phyloP scores from a whole-genome alignment of 2,113 vertebrate species.

The Hoplias malabaricus region DNA sequence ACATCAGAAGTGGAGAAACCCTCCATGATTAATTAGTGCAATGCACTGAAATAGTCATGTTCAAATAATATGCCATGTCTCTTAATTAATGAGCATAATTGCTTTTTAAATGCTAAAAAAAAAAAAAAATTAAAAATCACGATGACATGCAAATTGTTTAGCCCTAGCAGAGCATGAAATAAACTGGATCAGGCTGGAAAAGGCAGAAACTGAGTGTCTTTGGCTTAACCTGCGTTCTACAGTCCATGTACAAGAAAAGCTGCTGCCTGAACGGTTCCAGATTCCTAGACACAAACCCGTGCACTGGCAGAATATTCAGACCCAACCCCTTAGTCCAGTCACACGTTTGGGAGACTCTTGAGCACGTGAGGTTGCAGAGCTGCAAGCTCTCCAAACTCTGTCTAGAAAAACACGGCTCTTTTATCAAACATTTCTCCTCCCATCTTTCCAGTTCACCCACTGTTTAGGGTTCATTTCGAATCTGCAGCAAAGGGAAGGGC shows the following conservation, averaged over 20 bases:
- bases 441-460: not conserved
- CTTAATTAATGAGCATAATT: too few relatives aligned
- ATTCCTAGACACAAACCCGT: slow-evolving; percentile 1
- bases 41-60: too few relatives aligned
- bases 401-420: not conserved
- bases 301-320: not conserved
- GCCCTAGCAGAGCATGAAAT: not conserved
- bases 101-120: too few relatives aligned
- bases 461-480: slow-evolving; percentile 33
- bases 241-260: not conserved
- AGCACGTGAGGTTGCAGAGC: slow-evolving; percentile 57
- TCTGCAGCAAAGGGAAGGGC: slow-evolving; percentile 17
- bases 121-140: too few relatives aligned
- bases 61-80: too few relatives aligned
- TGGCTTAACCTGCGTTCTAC: not conserved
- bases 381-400: not conserved
- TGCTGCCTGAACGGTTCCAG: slow-evolving; percentile 20
- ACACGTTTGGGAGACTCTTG: slow-evolving; percentile 49
- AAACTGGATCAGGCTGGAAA: not conserved
- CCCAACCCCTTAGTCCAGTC: slow-evolving; percentile 21
- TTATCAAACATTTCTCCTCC: not conserved
- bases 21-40: too few relatives aligned
- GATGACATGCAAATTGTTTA: too few relatives aligned
- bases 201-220: slow-evolving; percentile 1
- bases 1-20: too few relatives aligned